Percentiles rank a stretch among this genome's conserved stretches.
These are phyloP conservation scores for Parazoanthus swiftii DNA, from an alignment of 92 coral and sea anemone species.

Conservation along the genomic window DNA sequence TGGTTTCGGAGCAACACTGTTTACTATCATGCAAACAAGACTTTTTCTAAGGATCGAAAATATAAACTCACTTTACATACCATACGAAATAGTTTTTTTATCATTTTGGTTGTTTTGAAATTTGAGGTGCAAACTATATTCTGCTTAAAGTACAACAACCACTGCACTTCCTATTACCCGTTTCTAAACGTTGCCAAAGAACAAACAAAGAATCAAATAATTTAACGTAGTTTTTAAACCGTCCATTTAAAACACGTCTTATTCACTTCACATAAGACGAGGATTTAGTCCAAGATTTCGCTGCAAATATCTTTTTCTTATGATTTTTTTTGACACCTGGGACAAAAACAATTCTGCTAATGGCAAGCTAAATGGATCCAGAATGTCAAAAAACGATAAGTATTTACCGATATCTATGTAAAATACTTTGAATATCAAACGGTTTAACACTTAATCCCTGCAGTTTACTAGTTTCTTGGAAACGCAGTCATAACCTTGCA, in stretches of 20 bases:
- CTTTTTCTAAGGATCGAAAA: neutral
- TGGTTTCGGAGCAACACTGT: neutral
- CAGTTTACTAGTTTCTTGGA: too few relatives aligned
- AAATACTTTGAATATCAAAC: too few relatives aligned
- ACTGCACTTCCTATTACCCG: neutral
- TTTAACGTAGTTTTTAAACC: neutral
- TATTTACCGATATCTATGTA: too few relatives aligned
- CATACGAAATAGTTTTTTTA: neutral
- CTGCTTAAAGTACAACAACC: conserved; percentile 4
- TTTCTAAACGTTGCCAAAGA: neutral
- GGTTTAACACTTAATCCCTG: neutral
- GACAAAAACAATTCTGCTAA: too few relatives aligned
- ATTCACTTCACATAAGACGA: neutral
- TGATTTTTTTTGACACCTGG: too few relatives aligned
- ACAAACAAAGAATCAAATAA: conserved; percentile 5
- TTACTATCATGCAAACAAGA: neutral
- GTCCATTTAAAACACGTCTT: neutral
- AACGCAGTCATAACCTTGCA: neutral
- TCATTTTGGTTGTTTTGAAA: neutral
- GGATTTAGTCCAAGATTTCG: neutral
- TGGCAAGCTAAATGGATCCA: neutral
- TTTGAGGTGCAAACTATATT: neutral
- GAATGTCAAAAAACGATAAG: neutral
- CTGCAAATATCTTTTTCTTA: neutral
- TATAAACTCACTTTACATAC: neutral